Evolutionary conservation across 2,888 invertebrate species (phyloP), one percentile per base, ranked within the genome.

Genomic region (Lydus trimaculatus): DNA sequence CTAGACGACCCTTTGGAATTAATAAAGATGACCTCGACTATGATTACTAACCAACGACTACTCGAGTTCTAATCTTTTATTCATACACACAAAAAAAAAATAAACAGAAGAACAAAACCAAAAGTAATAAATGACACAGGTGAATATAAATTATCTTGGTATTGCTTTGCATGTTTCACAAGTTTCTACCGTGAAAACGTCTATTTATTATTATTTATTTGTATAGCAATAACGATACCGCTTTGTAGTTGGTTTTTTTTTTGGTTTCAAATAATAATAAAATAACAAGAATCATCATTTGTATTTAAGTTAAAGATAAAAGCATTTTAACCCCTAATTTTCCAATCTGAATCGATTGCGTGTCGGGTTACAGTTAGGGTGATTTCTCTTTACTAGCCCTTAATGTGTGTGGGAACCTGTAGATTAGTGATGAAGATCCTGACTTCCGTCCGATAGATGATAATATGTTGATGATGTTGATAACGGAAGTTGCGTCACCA

Each of bases 331-430:
- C 56, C 56, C 56, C 56, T 48, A 52, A 56, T 56, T 56, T 28
- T 56, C 56, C 61, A 61, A 66, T 70, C 66, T 20, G 69, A 61
- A 64, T 58, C 61, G 63, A 70, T 64, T 64, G 70, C 70, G 67
- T 70, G 70, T 65, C 58, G 25, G 17, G 36, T 69, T 67, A 52
- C 65, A 62, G 23, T 31, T 61, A 62, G 73, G 72, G 75, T 66
- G 70, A 61, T 28, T 4, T 4, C 52, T 66, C 25, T 61, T 58
- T 36, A n/a, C n/a, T 71, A 73, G 75, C 80, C 79, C 80, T 75
- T 79, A 80, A 80, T 80, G 76, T 79, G 79, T 81, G 82, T 82
- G 82, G 81, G 82, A 82, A 82, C 81, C 79, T 80, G 80, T 79
- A 75, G 81, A 80, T 78, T 79, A 80, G 78, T 77, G 80, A 76